Evolutionary conservation across 2,113 vertebrate genomes (phyloP), one percentile per base, ranked within the genome.

Genomic region (Melanostigma gelatinosum): DNA sequence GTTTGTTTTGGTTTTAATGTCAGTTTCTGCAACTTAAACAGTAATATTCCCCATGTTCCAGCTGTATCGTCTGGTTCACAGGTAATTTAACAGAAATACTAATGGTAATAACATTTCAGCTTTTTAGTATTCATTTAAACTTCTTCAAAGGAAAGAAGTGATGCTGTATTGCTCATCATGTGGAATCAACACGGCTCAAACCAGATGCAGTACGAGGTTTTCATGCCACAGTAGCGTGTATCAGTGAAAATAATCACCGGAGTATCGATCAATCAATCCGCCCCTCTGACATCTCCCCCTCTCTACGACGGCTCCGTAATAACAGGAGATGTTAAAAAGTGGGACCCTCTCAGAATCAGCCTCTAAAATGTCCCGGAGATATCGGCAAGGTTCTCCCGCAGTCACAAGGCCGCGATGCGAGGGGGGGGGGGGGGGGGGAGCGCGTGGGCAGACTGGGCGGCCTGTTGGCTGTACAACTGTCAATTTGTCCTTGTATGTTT

Each of bases 381-480:
- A 44, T 66, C 18, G 40, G 40, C 29, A 9, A 62, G 42, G 65
- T 64, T 67, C 8, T 65, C 34, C 34, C 1, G 2, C 58, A 63
- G 50, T 15, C 44, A 52, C 40, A 79, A 85, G 66, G 75, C 78
- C 29, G 7, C 3, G 54, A 48, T 77, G 74, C 29, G 52, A 15
- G 0, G 46, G 20, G 2, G 20, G 52, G 8, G 52, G 0, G 46
- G 20, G 2, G 20, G 52, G 6, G 71, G 32, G 48, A 57, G 67
- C 40, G 63, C 20, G 73, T 85, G 75, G 86, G 83, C 1, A 58
- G 71, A 62, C 7, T 1, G 4, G 44, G 55, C 78, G 73, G 65
- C 74, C 74, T 68, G n/a, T 72, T 63, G 73, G 80, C 78, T 34
- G 65, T 81, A 76, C 38, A 13, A 42, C 54, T 50, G 57, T 62